Evolutionary conservation across 2,113 vertebrate species (phyloP), one percentile per base, ranked within the genome.

Genomic region (Lontra canadensis): DNA sequence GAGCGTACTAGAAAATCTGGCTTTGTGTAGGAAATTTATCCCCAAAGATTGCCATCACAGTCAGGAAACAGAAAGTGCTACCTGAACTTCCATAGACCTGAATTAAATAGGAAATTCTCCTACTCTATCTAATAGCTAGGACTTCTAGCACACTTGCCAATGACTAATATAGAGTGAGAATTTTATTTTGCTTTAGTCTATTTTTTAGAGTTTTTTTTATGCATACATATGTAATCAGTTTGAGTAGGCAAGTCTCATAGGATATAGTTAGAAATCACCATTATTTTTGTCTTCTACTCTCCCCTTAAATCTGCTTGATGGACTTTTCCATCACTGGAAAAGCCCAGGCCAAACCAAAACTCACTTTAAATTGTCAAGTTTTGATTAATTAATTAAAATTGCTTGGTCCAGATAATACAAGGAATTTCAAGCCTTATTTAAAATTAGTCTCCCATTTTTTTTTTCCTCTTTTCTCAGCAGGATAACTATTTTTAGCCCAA

Each of bases 181-280:
- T 67, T 87, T 94, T 94, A 61, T 80, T 94, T 95, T 76, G 17
- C 71, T 89, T 96, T 42, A 57, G 5, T 76, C 80, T 97, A 4
- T 52, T n/a, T 79, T 76, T 87, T 87, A 80, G 26, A 71, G 7
- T 55, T 82, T 90, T 85, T 91, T 85, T 57, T 21, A 31, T 67
- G 15, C 1, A 49, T 57, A 65, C n/a, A 36, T 79, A 73, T 29
- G 8, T 49, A 93, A 81, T 88, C 88, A 47, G 18, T 78, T 78
- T 96, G 31, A 88, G 20, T 73, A 90, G 81, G 18, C 13, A 85
- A 23, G 9, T 88, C 39, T 96, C 36, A 52, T 71, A 82, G 34
- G 13, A 52, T 86, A 80, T n/a, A 83, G 29, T 96, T 97, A 82
- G 65, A 89, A 83, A 89, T 57, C 44, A 81, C 88, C 10, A 34